Base-by-base conservation (phyloP, 2,888 invertebrate species). In the Apeira syringaria region DNA sequence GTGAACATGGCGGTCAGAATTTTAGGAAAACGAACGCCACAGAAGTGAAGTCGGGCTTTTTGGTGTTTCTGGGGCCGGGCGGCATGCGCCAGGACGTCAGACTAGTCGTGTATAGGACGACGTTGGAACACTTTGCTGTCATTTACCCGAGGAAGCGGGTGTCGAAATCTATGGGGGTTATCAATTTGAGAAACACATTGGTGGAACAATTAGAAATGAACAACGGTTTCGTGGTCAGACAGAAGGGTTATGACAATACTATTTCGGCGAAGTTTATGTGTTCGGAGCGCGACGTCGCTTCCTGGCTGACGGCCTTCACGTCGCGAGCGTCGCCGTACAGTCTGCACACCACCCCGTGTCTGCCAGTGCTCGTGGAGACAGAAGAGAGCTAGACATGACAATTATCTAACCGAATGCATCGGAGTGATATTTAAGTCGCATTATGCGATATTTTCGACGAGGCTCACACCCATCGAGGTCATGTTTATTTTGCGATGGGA, bases 111-210 rank as follows among this genome's bases (percentile, higher is more conserved):
- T 93, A 93, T 68, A 84, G 91, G 47, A 93, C 93, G 3, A 91
- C 92, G 29, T 74, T 92, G 63, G 93, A 93, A 64, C 93, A 93
- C 60, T 93, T 93, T 60, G 92, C 92, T 1, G 93, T 93, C 4
- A 91, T 93, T 17, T 93, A 92, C 54, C 93, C 93, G 4, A 91
- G 92, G 69, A 92, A 92, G 74, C 91, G 92, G 61, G 81, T 93
- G 6, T 91, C 92, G 50, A 91, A 92, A 52, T 91, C 93, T 0
- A 75, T 92, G 22, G 92, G 92, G 0, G 93, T 93, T 1, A 83
- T 93, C 25, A 93, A 93, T 68, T 70, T 93, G 50, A 82, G 91
- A 57, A 93, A 92, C 60, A 92, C 92, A 6, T 79, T 74, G n/a
- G 87, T 92, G 28, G 92, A 92, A 55, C 82, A 87, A 31, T 80